Conservation (phyloP, 2,113 vertebrate genomes). For the Xiphias gladius region DNA sequence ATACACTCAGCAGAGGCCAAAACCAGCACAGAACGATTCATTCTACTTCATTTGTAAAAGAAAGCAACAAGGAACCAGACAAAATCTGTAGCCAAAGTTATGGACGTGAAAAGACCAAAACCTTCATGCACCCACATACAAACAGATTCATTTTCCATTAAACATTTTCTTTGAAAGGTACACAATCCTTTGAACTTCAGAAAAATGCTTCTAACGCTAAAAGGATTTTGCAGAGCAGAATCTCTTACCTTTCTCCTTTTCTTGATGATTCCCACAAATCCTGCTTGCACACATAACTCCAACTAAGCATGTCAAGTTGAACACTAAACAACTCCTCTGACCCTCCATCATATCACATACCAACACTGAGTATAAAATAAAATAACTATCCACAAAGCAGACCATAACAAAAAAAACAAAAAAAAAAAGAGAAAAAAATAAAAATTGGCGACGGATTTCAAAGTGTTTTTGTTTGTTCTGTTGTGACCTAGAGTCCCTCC, state of each 20-base stretch:
- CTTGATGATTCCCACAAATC: constrained; percentile 30
- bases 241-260: constrained; percentile 61
- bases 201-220: not conserved
- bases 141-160: not conserved
- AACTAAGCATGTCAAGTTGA: constrained; percentile 14
- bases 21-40: not conserved
- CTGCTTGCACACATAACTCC: not conserved
- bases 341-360: constrained; percentile 27
- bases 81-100: not conserved
- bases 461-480: constrained; percentile 18
- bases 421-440: not conserved
- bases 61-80: not conserved
- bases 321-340: constrained; percentile 11
- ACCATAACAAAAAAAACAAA: not conserved
- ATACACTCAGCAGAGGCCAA: constrained; percentile 5
- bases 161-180: not conserved
- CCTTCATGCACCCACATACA: not conserved
- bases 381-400: constrained; percentile 4
- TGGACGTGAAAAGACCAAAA: not conserved
- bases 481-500: constrained; percentile 35
- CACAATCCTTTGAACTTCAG: not conserved
- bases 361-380: not conserved
- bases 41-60: not conserved
- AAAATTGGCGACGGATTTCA: not conserved
- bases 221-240: not conserved